Evolutionary conservation across 2,888 invertebrate species (phyloP), one percentile per base, ranked within the genome.

Genomic region (Amphipyra berbera): DNA sequence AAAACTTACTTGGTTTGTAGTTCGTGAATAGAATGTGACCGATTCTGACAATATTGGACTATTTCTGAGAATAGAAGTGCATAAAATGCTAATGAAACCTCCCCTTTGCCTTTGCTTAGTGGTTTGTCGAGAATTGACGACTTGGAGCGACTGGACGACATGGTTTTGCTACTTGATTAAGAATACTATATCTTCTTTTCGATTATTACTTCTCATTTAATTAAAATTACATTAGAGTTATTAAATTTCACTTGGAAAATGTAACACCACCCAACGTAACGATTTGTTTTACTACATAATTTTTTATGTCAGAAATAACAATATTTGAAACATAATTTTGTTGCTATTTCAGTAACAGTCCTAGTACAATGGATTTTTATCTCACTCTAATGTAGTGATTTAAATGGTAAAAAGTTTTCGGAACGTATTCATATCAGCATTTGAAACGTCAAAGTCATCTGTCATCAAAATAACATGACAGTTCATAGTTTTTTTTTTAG

Each of bases 21-120:
- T 89, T 99, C 99, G n/a, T 98, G 97, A 37, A 99, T 98, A 10
- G 98, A 98, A 86, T 98, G 98, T 8, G 98, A 98, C 81, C 98
- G 97, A 95, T 98, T 99, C 95, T 99, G 99, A 85, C 98, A 98
- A 93, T 99, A 99, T 89, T 99, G 99, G 1, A 99, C 99, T 69
- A 99, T 97, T 96, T 99, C 99, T 15, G 99, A 99, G 91, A 99
- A 99, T 60, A 99, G 95, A 49, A 99, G 95, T 0, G 99, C 99
- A 93, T 98, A 99, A 81, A 98, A 97, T 79, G 98, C 98, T 55
- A 98, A 92, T 50, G 98, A 99, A 60, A 98, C 97, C 95, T 99
- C 99, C 13, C 97, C 97, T 92, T 98, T 98, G 7, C 98, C 98
- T 93, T 98, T 98, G 79, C 98, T 98, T 1, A 99, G 89, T 1